phyloP scores from a whole-genome alignment of 2,888 invertebrate genomes.

The Sarcophaga variegata region DNA sequence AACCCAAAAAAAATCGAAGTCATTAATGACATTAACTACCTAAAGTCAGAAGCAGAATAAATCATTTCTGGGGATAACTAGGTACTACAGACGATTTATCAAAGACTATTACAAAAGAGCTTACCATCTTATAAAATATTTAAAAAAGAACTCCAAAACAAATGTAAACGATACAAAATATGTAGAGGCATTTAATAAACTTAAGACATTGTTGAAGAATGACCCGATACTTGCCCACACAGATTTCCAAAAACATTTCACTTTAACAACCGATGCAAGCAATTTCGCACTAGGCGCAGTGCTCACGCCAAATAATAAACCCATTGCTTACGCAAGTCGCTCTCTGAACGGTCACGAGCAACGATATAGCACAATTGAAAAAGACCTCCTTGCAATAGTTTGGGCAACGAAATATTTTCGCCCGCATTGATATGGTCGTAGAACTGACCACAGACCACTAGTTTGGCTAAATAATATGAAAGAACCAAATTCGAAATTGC shows the following conservation, averaged over 20 bases:
- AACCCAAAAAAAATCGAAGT: too few relatives aligned
- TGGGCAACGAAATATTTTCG: not conserved
- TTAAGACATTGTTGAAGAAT: not conserved
- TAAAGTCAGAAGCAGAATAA: too few relatives aligned
- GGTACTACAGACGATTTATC: not conserved
- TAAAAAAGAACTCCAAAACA: not conserved
- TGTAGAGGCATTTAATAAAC: constrained; percentile 17
- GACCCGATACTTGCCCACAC: not conserved
- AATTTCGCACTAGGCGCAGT: constrained; percentile 27
- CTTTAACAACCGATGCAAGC: constrained; percentile 18
- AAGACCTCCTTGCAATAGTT: not conserved
- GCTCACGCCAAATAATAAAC: not conserved
- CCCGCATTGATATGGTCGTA: too few relatives aligned
- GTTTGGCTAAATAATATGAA: too few relatives aligned
- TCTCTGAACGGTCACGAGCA: constrained; percentile 17
- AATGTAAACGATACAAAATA: constrained; percentile 7
- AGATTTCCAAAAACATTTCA: constrained; percentile 1
- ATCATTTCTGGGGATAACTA: too few relatives aligned
- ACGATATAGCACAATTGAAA: not conserved
- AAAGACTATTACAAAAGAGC: constrained; percentile 5
- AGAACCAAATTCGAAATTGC: too few relatives aligned
- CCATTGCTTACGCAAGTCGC: constrained; percentile 15
- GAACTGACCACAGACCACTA: too few relatives aligned
- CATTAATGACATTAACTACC: too few relatives aligned
- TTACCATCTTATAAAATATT: not conserved